Evolutionary conservation across 2,888 invertebrate species (phyloP).

Genomic region (Drosophila fulvimacula): DNA sequence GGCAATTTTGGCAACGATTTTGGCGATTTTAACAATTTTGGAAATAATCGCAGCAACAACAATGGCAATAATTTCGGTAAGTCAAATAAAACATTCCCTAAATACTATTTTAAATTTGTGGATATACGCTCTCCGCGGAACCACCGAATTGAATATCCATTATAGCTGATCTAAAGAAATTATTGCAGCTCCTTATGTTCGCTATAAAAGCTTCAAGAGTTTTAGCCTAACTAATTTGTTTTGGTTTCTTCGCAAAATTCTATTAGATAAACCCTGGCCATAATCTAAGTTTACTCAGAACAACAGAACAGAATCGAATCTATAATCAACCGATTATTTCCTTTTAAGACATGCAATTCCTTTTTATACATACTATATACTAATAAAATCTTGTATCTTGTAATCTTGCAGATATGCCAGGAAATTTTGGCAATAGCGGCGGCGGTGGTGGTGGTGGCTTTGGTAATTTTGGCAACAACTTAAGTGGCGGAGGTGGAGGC

Average conservation of each 20-base stretch:
- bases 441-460: constrained; percentile 40
- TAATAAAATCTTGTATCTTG: not conserved
- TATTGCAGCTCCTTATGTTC: not conserved
- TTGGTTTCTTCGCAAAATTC: not conserved
- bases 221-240: not conserved
- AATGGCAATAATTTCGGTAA: constrained; percentile 66
- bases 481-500: constrained; percentile 1
- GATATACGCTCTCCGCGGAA: not conserved
- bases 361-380: too few species aligned
- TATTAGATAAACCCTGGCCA: not conserved
- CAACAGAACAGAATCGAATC: too few species aligned
- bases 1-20: constrained; percentile 66
- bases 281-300: not conserved
- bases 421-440: constrained; percentile 46
- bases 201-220: not conserved
- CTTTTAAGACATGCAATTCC: too few species aligned
- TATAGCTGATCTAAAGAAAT: not conserved
- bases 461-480: constrained; percentile 36
- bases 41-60: constrained; percentile 69
- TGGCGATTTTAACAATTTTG: constrained; percentile 72
- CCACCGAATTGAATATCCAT: too few species aligned
- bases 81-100: not conserved
- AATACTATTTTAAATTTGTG: too few species aligned
- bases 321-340: too few species aligned
- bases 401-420: constrained; percentile 48